phyloP scores from a whole-genome alignment of 2,888 invertebrate genomes.

The Anoplius nigerrimus region DNA sequence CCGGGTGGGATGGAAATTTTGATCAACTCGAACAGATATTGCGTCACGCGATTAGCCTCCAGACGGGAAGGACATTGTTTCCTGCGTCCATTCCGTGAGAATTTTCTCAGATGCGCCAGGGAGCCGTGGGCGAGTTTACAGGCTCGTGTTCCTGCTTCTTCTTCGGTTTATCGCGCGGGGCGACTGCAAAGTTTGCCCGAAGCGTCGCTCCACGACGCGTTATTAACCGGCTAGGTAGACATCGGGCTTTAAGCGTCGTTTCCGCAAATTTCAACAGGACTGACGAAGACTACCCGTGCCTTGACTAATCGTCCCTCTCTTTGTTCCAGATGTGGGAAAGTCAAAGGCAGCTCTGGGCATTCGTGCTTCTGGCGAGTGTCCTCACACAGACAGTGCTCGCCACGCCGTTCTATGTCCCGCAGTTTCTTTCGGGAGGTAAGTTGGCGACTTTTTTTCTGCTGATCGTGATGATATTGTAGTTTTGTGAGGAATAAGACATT shows the following conservation, averaged over 20 bases:
- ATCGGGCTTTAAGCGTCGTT: too few species aligned
- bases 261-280: too few species aligned
- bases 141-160: too few species aligned
- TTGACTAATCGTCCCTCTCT: not conserved
- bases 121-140: not conserved
- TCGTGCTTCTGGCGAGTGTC: conserved; percentile 56
- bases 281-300: too few species aligned
- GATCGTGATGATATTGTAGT: too few species aligned
- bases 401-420: conserved; percentile 67
- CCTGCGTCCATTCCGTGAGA: not conserved
- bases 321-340: conserved; percentile 69
- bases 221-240: not conserved
- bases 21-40: too few species aligned
- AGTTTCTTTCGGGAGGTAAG: conserved; percentile 71
- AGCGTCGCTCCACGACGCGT: not conserved
- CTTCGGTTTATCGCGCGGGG: not conserved
- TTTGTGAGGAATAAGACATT: too few species aligned
- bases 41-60: too few species aligned
- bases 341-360: conserved; percentile 52
- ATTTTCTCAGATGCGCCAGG: not conserved
- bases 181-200: not conserved
- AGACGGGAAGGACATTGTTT: too few species aligned
- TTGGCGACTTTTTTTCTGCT: conserved; percentile 19
- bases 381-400: conserved; percentile 54
- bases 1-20: too few species aligned